Conservation (phyloP, 2,888 invertebrate species). For the Athalia rosae region DNA sequence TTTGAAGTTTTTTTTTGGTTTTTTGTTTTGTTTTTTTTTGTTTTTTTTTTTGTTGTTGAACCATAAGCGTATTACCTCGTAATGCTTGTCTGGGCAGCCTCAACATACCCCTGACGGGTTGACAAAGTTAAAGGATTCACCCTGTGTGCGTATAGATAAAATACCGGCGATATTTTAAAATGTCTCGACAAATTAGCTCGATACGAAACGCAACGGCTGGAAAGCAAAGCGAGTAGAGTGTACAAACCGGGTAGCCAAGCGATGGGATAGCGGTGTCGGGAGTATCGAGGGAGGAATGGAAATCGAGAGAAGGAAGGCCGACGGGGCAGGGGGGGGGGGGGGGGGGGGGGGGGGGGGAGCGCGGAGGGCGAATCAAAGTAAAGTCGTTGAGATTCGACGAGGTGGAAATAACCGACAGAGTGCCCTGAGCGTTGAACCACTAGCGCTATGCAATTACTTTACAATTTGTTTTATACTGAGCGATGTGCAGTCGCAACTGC, state of each 20-base stretch:
- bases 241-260: conserved; percentile 36
- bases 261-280: conserved; percentile 33
- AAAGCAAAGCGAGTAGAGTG: conserved; percentile 56
- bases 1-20: too few relatives aligned
- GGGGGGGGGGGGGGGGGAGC: too few relatives aligned
- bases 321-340: too few relatives aligned
- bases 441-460: conserved; percentile 74
- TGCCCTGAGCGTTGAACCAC: conserved; percentile 70
- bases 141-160: too few relatives aligned
- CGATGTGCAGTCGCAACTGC: conserved; percentile 12
- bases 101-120: too few relatives aligned
- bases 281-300: conserved; percentile 43
- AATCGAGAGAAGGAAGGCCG: conserved; percentile 45
- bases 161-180: too few relatives aligned
- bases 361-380: conserved; percentile 70
- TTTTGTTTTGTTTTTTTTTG: too few relatives aligned
- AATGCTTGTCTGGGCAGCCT: too few relatives aligned
- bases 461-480: conserved; percentile 69
- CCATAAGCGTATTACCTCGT: too few relatives aligned
- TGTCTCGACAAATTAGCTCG: conserved; percentile 73
- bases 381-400: conserved; percentile 72
- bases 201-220: conserved; percentile 71
- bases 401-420: conserved; percentile 72
- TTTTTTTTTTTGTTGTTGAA: too few relatives aligned
- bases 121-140: too few relatives aligned